Base-by-base conservation (phyloP, 2,113 vertebrate genomes). In the Myodes glareolus region DNA sequence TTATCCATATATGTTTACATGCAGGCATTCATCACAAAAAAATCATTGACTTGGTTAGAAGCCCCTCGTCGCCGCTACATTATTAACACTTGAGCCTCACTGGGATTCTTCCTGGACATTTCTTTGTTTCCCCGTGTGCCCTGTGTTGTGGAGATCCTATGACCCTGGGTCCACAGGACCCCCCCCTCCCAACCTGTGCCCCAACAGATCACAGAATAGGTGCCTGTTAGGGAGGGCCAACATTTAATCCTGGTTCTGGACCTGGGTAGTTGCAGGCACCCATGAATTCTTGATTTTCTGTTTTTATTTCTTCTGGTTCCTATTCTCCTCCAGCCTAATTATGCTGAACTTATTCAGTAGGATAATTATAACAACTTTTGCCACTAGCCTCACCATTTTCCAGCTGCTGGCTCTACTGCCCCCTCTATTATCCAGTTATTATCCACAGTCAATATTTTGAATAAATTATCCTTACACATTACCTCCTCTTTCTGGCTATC, bases 401-500 rank as follows among this genome's bases (percentile, higher is more conserved):
- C 39, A 75, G 52, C 52, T 97, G 39, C 67, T 47, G 4, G 52
- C 45, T 95, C 47, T 96, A 65, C 67, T 92, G 75, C 52, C 84
- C 68, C 58, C 23, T 92, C 42, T 90, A 84, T 97, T 96, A 78
- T 87, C 63, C 58, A 84, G 33, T 94, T 93, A 90, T 88, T 82
- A 68, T 92, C 47, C 72, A 88, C n/a, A 88, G 65, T 95, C 92
- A 95, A 36, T 96, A 94, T 94, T 90, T 97, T 95, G 61, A 77
- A 78, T 92, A 93, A 94, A 70, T 50, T 92, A 82, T 91, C 55
- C 12, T 61, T 93, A 78, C 39, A 68, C 21, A 58, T 67, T 97
- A 82, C n/a, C 55, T 87, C 88, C 11, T 90, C 36, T 96, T 93
- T 58, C 45, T 90, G 61, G 10, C 36, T 91, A 78, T 61, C 33